Percentiles rank a stretch among this genome's conserved stretches.
Evolutionary conservation across 2,797 vertebrate genomes (phyloP).

Genomic region (Huso huso): DNA sequence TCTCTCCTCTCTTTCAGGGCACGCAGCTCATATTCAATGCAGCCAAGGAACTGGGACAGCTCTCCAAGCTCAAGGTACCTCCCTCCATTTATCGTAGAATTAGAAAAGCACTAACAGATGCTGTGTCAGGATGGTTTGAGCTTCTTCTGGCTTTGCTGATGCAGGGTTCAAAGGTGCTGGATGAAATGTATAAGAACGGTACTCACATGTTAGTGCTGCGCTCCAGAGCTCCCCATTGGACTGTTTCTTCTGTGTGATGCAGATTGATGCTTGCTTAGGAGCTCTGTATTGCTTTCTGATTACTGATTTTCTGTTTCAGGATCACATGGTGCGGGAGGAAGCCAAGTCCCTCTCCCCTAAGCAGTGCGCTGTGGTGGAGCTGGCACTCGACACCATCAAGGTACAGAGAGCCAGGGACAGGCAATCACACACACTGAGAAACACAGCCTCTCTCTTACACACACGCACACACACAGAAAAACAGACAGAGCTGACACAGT

Average conservation of each 20-base stretch:
- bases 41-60: conserved; percentile 93
- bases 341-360: conserved; percentile 92
- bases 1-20: conserved; percentile 56
- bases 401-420: conserved; percentile 38
- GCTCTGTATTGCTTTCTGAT: too few species aligned
- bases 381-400: conserved; percentile 96
- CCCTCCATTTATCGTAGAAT: background rate
- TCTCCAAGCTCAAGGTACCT: conserved; percentile 91
- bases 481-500: background rate
- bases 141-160: too few species aligned
- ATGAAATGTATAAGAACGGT: too few species aligned
- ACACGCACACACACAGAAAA: background rate
- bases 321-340: conserved; percentile 96
- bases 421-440: background rate
- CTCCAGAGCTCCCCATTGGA: too few species aligned
- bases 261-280: too few species aligned
- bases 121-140: too few species aligned
- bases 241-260: too few species aligned
- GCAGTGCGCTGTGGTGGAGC: conserved; percentile 93
- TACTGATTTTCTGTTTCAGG: conserved; percentile 47
- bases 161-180: too few species aligned
- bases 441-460: background rate
- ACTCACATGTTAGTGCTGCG: too few species aligned
- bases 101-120: too few species aligned
- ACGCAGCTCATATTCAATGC: conserved; percentile 98